These are phyloP conservation scores for Micrastur ruficollis DNA, from an alignment of 2,797 vertebrate species.

Conservation along the genomic window DNA sequence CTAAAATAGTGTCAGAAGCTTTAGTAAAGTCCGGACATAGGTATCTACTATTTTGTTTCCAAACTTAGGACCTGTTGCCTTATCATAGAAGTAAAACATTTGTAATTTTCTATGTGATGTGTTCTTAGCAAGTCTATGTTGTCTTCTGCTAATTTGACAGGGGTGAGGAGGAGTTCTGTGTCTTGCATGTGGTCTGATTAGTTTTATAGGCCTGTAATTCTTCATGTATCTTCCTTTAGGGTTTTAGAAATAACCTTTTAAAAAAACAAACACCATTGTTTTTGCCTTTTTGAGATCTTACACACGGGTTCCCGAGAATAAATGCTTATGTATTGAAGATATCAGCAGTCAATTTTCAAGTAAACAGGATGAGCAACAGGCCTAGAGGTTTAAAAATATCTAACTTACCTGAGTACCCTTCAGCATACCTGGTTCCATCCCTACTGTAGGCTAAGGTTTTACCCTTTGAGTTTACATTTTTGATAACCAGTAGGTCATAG, in stretches of 20 bases:
- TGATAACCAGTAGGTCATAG: neutral
- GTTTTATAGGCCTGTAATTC: neutral
- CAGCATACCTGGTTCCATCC: neutral
- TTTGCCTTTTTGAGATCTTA: neutral
- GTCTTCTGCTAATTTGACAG: neutral
- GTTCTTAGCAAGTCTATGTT: neutral
- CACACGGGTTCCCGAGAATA: neutral
- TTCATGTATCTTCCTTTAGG: neutral
- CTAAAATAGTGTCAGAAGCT: neutral
- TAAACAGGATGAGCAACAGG: neutral
- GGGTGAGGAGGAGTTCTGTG: neutral
- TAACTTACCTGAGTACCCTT: neutral
- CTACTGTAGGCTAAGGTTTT: neutral
- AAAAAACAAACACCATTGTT: neutral
- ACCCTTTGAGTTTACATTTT: neutral
- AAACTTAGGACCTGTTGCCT: neutral
- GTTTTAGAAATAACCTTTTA: neutral
- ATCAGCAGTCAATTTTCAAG: neutral
- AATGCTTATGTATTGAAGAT: neutral
- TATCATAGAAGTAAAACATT: neutral
- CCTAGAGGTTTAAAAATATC: neutral
- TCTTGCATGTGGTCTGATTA: neutral
- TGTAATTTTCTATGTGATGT: neutral
- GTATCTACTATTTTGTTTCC: neutral
- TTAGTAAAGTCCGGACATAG: neutral